These are phyloP conservation scores for Panagrolaimus sp. DNA, from an alignment of 1,140 invertebrate genomes.

Conservation along the genomic window DNA sequence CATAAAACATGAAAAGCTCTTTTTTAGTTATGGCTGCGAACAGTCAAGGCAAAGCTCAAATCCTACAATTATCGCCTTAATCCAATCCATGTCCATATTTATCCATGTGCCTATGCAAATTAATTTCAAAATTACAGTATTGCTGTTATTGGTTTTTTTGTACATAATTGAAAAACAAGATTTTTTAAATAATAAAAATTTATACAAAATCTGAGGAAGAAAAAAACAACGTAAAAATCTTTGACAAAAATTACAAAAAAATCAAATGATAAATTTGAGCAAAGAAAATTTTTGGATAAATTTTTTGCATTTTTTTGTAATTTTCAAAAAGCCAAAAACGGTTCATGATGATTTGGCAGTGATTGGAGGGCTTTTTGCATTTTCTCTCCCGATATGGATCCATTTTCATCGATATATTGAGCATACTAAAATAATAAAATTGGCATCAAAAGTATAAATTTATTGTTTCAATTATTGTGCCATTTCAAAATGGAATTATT, in stretches of 20 bases:
- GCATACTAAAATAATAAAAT: slow-evolving; percentile 20
- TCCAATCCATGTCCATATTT: not conserved
- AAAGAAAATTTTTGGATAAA: too few relatives aligned
- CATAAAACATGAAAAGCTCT: too few relatives aligned
- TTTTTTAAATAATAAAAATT: too few relatives aligned
- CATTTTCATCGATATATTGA: slow-evolving; percentile 28
- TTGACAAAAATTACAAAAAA: too few relatives aligned
- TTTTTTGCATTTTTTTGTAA: too few relatives aligned
- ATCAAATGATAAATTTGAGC: too few relatives aligned
- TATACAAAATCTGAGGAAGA: too few relatives aligned
- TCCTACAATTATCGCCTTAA: slow-evolving; percentile 36
- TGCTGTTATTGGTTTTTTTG: too few relatives aligned
- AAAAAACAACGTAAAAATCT: too few relatives aligned
- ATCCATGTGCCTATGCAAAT: not conserved
- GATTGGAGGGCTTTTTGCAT: slow-evolving; percentile 30
- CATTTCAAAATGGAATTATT: not conserved
- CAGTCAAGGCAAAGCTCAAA: slow-evolving; percentile 77
- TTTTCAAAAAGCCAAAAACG: too few relatives aligned
- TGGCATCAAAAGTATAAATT: not conserved
- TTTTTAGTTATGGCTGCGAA: slow-evolving; percentile 93
- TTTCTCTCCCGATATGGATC: slow-evolving; percentile 28
- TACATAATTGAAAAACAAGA: too few relatives aligned
- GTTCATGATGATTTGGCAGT: too few relatives aligned
- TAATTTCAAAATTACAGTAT: not conserved
- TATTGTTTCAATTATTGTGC: not conserved